Base-by-base conservation (phyloP, 23 tunicate species). In the Phallusia fumigata region DNA sequence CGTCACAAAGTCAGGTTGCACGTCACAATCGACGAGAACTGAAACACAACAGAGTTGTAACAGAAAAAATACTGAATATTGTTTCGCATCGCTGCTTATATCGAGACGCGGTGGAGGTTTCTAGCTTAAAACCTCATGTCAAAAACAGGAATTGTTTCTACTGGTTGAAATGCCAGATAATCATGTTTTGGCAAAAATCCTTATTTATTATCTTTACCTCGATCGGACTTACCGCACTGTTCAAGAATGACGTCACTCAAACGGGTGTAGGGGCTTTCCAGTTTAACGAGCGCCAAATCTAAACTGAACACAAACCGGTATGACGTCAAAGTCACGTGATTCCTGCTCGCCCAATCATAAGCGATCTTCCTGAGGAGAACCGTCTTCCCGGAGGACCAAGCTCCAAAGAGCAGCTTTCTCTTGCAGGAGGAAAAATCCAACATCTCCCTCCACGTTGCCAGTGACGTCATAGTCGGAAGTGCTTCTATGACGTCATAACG, bases 271-370 rank as follows among this genome's bases (percentile, higher is more conserved):
- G 96, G 96, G 79, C 78, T 35, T 51, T 88, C 75, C 22, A 40
- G n/a, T 35, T 32, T 44, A 0, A 91, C 78, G n/a, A 72, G 35
- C 12, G 84, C 74, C 34, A 86, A 73, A 36, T 91, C 90, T 30
- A 91, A 22, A 80, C 86, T 86, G 51, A 86, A 79, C 13, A 91
- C 90, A 0, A 86, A 35, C 18, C 74, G 84, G 53, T 76, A 79
- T 18, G 35, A 19, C 12, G 30, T 28, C 24, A 82, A 33, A 36
- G 36, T 35, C 18, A 85, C 78, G 24, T 58, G 24, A 75, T 84
- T 87, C 22, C 47, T 36, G 24, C 88, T 92, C 28, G 91, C 91
- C 84, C 97, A 87, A 24, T 87, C 88, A 47, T 87, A 87, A n/a
- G 78, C 45, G 33, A 92, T 84, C 64, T 92, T 92, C 32, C 47